A percentile compares a stretch with the other conserved stretches of the same genome.
These are phyloP conservation scores for Agrilus planipennis DNA, from an alignment of 1,140 invertebrate species.

Conservation along the genomic window DNA sequence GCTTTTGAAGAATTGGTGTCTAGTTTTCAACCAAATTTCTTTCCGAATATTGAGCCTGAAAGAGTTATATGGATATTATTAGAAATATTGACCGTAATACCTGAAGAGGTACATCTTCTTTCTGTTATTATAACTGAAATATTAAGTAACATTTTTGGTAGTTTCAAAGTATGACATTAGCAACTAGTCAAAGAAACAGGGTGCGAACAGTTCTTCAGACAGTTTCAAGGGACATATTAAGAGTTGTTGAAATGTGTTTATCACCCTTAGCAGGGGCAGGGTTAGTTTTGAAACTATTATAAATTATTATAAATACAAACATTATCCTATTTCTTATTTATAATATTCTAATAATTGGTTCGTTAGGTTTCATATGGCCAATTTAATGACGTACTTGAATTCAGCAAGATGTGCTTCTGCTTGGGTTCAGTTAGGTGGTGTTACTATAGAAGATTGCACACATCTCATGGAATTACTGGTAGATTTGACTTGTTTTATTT, in stretches of 20 bases:
- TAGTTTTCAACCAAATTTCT: constrained; percentile 48
- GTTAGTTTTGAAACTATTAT: constrained; percentile 30
- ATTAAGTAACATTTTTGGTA: constrained; percentile 15
- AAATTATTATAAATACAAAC: background rate
- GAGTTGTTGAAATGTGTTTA: constrained; percentile 33
- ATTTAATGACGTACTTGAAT: constrained; percentile 37
- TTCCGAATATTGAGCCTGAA: constrained; percentile 42
- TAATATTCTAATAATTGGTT: too few species aligned
- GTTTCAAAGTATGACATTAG: constrained; percentile 41
- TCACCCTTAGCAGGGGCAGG: constrained; percentile 24
- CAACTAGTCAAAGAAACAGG: constrained; percentile 32
- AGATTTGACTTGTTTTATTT: constrained; percentile 32
- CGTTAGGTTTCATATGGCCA: constrained; percentile 28
- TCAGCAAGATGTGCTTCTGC: constrained; percentile 47
- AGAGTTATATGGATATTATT: constrained; percentile 50
- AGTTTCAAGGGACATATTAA: constrained; percentile 32
- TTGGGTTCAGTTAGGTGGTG: constrained; percentile 45
- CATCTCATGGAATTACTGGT: constrained; percentile 27
- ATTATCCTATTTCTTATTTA: constrained; percentile 9
- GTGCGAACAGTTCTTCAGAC: constrained; percentile 37
- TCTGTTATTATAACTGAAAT: background rate
- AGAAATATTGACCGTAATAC: constrained; percentile 64
- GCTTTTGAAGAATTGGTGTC: constrained; percentile 51
- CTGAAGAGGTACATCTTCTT: constrained; percentile 54
- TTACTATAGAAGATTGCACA: constrained; percentile 28